Percentiles rank a stretch among this genome's conserved stretches.
phyloP scores from a whole-genome alignment of 2,797 vertebrate species.

The Galago senegalensis region DNA sequence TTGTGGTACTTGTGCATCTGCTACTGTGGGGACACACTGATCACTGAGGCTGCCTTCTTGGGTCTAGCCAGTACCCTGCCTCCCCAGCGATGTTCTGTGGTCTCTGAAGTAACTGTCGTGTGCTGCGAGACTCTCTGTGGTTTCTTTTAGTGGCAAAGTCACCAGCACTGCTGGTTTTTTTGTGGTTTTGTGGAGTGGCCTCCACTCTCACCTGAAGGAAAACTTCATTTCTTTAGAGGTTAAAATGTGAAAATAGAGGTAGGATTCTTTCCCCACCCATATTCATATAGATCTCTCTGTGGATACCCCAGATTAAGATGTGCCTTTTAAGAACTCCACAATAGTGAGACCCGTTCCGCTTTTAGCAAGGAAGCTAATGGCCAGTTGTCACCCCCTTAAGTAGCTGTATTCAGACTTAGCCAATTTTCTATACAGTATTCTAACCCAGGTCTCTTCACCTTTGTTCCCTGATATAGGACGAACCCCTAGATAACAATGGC shows the following conservation, averaged over 20 bases:
- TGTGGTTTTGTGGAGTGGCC: background rate
- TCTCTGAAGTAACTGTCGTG: rapidly evolving
- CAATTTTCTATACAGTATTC: background rate
- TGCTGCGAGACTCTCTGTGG: background rate
- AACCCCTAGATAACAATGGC: background rate
- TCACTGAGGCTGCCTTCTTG: rapidly evolving
- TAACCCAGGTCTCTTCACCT: background rate
- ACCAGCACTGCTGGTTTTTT: rapidly evolving
- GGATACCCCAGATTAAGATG: too few species aligned
- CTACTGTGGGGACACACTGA: rapidly evolving
- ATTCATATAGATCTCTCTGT: background rate
- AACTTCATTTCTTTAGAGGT: background rate
- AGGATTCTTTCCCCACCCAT: background rate
- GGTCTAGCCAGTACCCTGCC: background rate
- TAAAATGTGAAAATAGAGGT: background rate
- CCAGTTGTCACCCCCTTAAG: too few species aligned
- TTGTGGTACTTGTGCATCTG: rapidly evolving
- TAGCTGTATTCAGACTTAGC: background rate
- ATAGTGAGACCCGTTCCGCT: background rate
- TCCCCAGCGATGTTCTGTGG: rapidly evolving
- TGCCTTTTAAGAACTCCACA: background rate
- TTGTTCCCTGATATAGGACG: rapidly evolving
- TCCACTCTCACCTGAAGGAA: background rate
- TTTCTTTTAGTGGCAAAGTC: background rate
- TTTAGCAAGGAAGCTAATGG: background rate